Conservation (phyloP, 1,140 invertebrate genomes). For the Ceratosolen fusciceps region DNA sequence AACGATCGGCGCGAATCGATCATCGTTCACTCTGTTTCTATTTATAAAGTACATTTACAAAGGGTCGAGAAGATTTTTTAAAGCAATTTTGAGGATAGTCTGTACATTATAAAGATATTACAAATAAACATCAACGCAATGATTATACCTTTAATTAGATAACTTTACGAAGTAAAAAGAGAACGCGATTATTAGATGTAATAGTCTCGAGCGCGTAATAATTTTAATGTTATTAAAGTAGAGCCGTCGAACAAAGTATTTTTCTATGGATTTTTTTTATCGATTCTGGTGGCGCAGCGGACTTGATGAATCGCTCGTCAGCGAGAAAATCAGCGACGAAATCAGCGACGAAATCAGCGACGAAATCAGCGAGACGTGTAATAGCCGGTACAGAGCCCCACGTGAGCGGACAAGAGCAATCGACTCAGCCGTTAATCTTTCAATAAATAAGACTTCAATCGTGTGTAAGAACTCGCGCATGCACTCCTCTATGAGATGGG, state of each 20-base stretch:
- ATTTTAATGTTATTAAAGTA: background rate
- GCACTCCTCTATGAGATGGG: background rate
- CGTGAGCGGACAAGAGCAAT: constrained; percentile 22
- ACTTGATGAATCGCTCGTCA: background rate
- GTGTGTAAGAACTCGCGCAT: constrained; percentile 41
- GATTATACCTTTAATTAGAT: background rate
- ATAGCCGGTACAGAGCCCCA: background rate
- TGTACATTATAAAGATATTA: too few species aligned
- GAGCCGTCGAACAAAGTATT: background rate
- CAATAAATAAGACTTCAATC: constrained; percentile 62
- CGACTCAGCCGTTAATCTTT: constrained; percentile 49
- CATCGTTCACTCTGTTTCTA: background rate
- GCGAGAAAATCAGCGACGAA: too few species aligned
- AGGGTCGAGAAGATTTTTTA: too few species aligned
- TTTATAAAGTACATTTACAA: too few species aligned
- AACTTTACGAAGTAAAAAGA: background rate
- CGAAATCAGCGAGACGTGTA: constrained; percentile 8
- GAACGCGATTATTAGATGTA: background rate
- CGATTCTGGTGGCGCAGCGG: background rate
- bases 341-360: too few species aligned
- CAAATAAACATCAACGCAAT: background rate
- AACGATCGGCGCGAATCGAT: background rate
- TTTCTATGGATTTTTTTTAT: too few species aligned
- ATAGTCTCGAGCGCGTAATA: background rate
- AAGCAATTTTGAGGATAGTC: too few species aligned